These are phyloP conservation scores for Phataginus tricuspis DNA, from an alignment of 2,797 vertebrate species.

Conservation along the genomic window DNA sequence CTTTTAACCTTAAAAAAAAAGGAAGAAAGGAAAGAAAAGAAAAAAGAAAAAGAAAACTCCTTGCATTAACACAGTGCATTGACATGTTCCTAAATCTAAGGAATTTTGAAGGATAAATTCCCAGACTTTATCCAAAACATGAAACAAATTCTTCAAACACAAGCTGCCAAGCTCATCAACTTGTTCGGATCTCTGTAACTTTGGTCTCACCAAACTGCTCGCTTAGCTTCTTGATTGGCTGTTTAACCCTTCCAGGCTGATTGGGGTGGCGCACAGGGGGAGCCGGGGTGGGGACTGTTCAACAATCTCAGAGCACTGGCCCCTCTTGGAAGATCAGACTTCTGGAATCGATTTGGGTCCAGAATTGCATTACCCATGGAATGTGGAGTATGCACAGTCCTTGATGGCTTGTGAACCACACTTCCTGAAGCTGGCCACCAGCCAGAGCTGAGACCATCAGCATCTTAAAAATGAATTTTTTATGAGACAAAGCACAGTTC, in stretches of 20 bases:
- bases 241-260: slow-evolving; percentile 55
- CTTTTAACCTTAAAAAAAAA: slow-evolving; percentile 84
- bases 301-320: slow-evolving; percentile 6
- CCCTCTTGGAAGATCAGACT: slow-evolving; percentile 81
- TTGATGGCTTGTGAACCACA: slow-evolving; percentile 79
- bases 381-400: slow-evolving; percentile 84
- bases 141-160: slow-evolving; percentile 81
- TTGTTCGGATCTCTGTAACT: slow-evolving; percentile 69
- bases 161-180: slow-evolving; percentile 68
- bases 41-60: slow-evolving; percentile 58
- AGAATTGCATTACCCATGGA: slow-evolving; percentile 87
- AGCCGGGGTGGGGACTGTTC: background rate
- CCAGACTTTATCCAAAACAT: slow-evolving; percentile 82
- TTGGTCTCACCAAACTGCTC: slow-evolving; percentile 65
- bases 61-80: slow-evolving; percentile 85
- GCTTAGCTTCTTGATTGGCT: slow-evolving; percentile 60
- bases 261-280: background rate
- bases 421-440: slow-evolving; percentile 83
- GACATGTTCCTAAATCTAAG: slow-evolving; percentile 86
- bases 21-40: slow-evolving; percentile 50
- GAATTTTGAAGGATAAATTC: slow-evolving; percentile 81
- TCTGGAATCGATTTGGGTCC: slow-evolving; percentile 87
- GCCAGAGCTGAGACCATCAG: slow-evolving; percentile 81
- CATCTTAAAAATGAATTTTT: slow-evolving; percentile 82
- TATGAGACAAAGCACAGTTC: slow-evolving; percentile 78